Percentiles rank a stretch among this genome's conserved stretches.
Evolutionary conservation across 2,113 vertebrate species (phyloP).

Genomic region (Coregonus clupeaformis): DNA sequence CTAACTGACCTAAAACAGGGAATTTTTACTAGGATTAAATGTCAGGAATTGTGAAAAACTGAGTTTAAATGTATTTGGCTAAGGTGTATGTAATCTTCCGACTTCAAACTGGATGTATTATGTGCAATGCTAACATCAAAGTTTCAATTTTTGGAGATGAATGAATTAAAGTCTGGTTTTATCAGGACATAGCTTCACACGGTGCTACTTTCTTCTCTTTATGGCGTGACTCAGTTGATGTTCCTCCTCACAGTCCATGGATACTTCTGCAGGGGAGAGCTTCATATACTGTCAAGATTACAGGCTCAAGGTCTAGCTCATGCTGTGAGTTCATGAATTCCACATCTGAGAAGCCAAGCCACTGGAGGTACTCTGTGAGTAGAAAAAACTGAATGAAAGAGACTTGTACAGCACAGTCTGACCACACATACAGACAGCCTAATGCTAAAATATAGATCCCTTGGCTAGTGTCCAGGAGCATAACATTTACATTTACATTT

Average conservation of each 20-base stretch:
- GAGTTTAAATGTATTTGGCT: too few relatives aligned
- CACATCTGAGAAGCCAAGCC: constrained; percentile 7
- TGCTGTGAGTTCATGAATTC: constrained; percentile 27
- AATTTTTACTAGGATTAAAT: too few relatives aligned
- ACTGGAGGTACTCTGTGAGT: constrained; percentile 18
- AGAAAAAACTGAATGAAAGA: neutral
- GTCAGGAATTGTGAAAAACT: too few relatives aligned
- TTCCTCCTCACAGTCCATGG: constrained; percentile 4
- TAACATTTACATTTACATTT: too few relatives aligned
- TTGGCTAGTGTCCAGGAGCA: neutral
- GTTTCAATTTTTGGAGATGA: neutral
- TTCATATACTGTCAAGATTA: constrained; percentile 22
- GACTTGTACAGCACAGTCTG: neutral
- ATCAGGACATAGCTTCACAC: constrained; percentile 26
- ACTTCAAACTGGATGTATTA: too few relatives aligned
- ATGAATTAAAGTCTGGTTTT: constrained; percentile 13
- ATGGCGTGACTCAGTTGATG: constrained; percentile 14
- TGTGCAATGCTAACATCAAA: neutral
- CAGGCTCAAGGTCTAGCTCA: constrained; percentile 29
- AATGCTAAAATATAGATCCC: too few relatives aligned
- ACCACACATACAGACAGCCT: neutral
- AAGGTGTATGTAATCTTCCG: too few relatives aligned
- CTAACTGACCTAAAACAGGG: too few relatives aligned
- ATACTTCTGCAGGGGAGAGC: constrained; percentile 30
- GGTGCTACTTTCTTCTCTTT: constrained; percentile 32